Evolutionary conservation across 2,888 invertebrate genomes (phyloP), one percentile per base, ranked within the genome.

Genomic region (Oligia strigilis): DNA sequence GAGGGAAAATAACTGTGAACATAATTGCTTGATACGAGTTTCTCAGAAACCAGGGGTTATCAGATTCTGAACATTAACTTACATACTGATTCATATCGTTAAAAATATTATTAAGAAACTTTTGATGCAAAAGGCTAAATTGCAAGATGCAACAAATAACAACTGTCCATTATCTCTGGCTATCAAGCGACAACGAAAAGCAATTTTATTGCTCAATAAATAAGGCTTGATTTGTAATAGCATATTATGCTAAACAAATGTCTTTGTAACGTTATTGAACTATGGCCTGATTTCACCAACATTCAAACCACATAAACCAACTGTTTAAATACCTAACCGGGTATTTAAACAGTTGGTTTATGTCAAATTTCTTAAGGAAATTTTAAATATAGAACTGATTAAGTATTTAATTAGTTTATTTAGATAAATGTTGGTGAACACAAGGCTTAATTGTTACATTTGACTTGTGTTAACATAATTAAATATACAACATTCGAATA

Each of bases 171-270:
- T 62, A 72, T 78, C 36, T 66, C 29, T 67, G 46, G 29, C 49
- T 75, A 76, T 77, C 65, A 85, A 87, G 87, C 77, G 74, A 81
- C 70, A 80, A 23, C 40, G 40, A 78, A 90, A 90, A 92, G 90
- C 92, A 93, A 93, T 91, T 83, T 90, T 90, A 94, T 93, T 93
- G 92, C 92, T 92, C 71, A 90, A 13, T 78, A 78, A 84, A 90
- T 92, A 93, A 91, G 89, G 90, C 91, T 76, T 87, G 78, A 81
- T 85, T 88, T 85, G 36, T 72, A 81, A 72, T 46, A 75, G 46
- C 72, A 70, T 76, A 52, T 74, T 82, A 69, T 46, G n/a, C 52
- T 76, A 58, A 70, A 80, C 62, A 55, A 76, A 79, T 77, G 75
- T 77, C 55, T 85, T 82, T 82, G 65, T 75, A 49, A 58, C 13